Evolutionary conservation across 2,797 vertebrate species (phyloP).

Genomic region (Myioborus melanocephalus): DNA sequence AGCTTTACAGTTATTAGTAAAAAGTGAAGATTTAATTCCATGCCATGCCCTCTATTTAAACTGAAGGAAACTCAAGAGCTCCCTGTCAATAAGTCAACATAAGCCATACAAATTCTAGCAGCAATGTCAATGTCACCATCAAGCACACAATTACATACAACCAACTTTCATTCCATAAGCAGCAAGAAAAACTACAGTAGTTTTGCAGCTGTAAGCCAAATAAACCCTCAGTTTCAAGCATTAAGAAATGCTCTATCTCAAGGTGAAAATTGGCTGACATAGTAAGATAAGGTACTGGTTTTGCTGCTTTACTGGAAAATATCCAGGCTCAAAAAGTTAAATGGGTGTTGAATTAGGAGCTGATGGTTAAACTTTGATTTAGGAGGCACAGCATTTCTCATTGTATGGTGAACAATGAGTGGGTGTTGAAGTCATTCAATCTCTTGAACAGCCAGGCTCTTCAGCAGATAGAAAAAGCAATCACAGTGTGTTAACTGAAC

Average conservation of each 20-base stretch:
- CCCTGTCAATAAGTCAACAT: background rate
- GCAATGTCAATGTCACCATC: background rate
- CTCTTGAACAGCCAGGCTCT: background rate
- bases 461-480: background rate
- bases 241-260: background rate
- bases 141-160: background rate
- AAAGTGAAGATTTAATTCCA: background rate
- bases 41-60: background rate
- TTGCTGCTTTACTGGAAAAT: background rate
- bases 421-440: background rate
- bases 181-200: background rate
- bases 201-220: too few species aligned
- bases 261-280: background rate
- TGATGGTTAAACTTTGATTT: background rate
- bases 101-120: background rate
- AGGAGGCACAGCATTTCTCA: background rate
- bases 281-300: background rate
- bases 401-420: background rate
- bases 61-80: background rate
- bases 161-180: background rate
- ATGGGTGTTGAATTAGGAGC: background rate
- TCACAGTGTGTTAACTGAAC: background rate
- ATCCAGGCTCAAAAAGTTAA: slow-evolving; percentile 7
- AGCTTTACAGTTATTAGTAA: background rate
- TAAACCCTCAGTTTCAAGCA: background rate